phyloP scores from a whole-genome alignment of 2,888 invertebrate genomes.

The Plagodis pulveraria region DNA sequence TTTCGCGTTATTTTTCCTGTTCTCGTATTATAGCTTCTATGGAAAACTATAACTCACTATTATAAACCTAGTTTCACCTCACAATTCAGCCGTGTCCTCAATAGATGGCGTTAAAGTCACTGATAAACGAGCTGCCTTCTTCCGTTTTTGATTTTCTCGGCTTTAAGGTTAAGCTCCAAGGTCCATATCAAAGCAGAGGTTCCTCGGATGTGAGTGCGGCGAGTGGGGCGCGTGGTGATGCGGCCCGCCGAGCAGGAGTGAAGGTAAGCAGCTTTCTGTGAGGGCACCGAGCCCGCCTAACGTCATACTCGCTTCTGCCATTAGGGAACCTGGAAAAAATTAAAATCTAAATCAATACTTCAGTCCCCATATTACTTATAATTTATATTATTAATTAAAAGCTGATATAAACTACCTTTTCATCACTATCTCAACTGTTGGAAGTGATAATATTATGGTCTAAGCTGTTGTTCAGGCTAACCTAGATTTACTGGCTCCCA shows the following conservation, averaged over 20 bases:
- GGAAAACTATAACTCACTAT: too few relatives aligned
- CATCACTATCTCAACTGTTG: too few relatives aligned
- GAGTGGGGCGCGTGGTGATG: slow-evolving; percentile 77
- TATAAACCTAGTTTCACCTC: too few relatives aligned
- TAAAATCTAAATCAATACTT: too few relatives aligned
- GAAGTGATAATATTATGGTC: too few relatives aligned
- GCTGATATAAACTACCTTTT: too few relatives aligned
- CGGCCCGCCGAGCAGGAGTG: slow-evolving; percentile 62
- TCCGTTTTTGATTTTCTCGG: neutral
- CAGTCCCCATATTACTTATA: too few relatives aligned
- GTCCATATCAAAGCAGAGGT: slow-evolving; percentile 78
- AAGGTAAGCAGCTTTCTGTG: slow-evolving; percentile 61
- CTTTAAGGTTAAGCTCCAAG: slow-evolving; percentile 54
- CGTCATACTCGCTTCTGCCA: slow-evolving; percentile 50
- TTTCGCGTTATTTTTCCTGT: too few relatives aligned
- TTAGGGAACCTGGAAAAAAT: slow-evolving; percentile 52
- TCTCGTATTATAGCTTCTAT: too few relatives aligned
- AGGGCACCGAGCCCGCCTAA: slow-evolving; percentile 53
- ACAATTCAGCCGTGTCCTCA: neutral
- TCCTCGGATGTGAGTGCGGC: slow-evolving; percentile 68
- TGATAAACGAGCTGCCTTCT: neutral
- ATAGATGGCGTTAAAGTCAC: neutral
- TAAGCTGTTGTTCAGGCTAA: too few relatives aligned
- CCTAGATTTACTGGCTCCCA: too few relatives aligned
- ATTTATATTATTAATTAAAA: too few relatives aligned